Evolutionary conservation across 2,888 invertebrate genomes (phyloP), one percentile per base, ranked within the genome.

Genomic region (Endotricha flammealis): DNA sequence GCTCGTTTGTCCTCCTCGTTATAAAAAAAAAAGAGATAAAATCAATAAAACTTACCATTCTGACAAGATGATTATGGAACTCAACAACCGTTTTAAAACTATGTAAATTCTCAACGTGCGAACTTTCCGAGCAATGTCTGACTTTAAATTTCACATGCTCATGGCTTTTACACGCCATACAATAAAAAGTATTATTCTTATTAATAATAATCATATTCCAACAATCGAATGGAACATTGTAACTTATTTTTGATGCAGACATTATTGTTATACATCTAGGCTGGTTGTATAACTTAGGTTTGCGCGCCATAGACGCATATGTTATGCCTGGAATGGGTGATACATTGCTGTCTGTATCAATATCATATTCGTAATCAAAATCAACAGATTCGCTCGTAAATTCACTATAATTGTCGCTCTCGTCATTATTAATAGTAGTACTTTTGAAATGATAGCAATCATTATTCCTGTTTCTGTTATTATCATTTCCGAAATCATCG

Each of bases 141-240:
- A 13, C 8, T 13, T 53, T 57, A 4, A 12, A 1, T 1, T 42
- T 34, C 0, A 46, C 12, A 1, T 39, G 48, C 0, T 25, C 41
- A 1, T 32, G 32, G 0, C 11, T 3, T 3, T 46, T 52, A 29
- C 67, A 67, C 0, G 44, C 53, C 63, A 64, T 66, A 20, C 67
- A 67, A n/a, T 58, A 64, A 7, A 53, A 52, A 0, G 29, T 32
- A 12, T 53, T 53, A 0, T 5, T 4, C 16, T 46, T 45, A 1
- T 42, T 41, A 0, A 10, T 32, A 0, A 57, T 36, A 0, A 68
- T 22, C 66, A 67, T 65, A 31, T 64, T 48, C 62, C 64, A 70
- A 0, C 54, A 53, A 2, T 71, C 57, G 5, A 38, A 57, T 0
- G 42, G 46, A 0, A 70, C 52, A 5, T 45, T 48, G 0, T 61